A percentile compares a stretch with the other conserved stretches of the same genome.
Evolutionary conservation across 2,797 vertebrate species (phyloP).

Genomic region (Eidolon dupreanum): DNA sequence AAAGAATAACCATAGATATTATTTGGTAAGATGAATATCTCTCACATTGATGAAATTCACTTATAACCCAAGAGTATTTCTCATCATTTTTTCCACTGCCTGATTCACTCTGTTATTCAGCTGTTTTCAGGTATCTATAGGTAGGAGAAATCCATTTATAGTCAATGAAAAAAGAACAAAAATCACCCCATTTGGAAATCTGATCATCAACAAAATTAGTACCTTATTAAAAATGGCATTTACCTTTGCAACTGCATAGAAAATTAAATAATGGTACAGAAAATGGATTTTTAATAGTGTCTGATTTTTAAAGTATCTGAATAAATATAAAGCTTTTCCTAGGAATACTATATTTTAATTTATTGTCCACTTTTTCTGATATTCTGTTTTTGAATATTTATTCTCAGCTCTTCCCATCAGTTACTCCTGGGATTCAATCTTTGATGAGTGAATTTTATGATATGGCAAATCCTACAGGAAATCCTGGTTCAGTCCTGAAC

Average conservation of each 20-base stretch:
- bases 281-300: background rate
- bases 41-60: background rate
- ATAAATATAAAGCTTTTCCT: background rate
- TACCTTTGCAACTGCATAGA: background rate
- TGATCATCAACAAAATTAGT: background rate
- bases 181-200: background rate
- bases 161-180: background rate
- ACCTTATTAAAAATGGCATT: background rate
- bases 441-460: conserved; percentile 82
- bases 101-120: background rate
- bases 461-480: conserved; percentile 71
- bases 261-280: background rate
- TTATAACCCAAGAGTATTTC: background rate
- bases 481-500: conserved; percentile 74
- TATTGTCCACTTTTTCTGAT: conserved; percentile 1
- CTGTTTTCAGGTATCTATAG: background rate
- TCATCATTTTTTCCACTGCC: background rate
- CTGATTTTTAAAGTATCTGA: background rate
- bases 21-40: background rate
- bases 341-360: background rate
- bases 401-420: conserved; percentile 90
- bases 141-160: background rate
- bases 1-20: background rate
- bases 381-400: conserved; percentile 42
- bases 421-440: conserved; percentile 76